These are phyloP conservation scores for Sarcophaga peregrina DNA, from an alignment of 1,140 invertebrate species.

Conservation along the genomic window DNA sequence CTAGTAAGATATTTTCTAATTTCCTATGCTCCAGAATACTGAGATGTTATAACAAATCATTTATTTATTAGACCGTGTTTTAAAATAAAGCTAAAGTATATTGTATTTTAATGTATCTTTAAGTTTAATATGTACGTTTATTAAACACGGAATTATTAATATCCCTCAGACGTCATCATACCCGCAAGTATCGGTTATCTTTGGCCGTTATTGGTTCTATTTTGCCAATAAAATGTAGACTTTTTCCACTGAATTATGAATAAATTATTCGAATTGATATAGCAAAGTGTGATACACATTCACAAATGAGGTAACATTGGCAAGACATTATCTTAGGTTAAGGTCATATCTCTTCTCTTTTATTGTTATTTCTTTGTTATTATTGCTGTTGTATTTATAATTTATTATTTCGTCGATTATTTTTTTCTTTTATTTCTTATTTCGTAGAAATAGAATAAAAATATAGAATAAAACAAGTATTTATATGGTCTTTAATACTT, in stretches of 20 bases:
- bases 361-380: neutral
- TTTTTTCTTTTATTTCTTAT: conserved; percentile 5
- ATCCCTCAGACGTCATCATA: neutral
- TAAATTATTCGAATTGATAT: neutral
- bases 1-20: no score
- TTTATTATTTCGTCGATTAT: neutral
- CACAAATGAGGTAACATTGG: conserved; percentile 9
- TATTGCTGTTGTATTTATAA: neutral
- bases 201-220: neutral
- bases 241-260: neutral
- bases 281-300: neutral
- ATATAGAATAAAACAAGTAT: conserved; percentile 5
- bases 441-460: neutral
- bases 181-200: neutral
- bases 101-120: no score
- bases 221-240: neutral
- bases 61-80: no score
- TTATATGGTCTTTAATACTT: neutral
- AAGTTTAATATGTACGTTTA: no score
- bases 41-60: no score
- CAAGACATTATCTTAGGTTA: conserved; percentile 12
- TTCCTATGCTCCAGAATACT: no score
- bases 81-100: no score
- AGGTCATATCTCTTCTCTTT: neutral
- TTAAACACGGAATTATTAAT: no score